A percentile compares a stretch with the other conserved stretches of the same genome.
phyloP scores from a whole-genome alignment of 2,797 vertebrate genomes.

The Catostomus latipinnis region DNA sequence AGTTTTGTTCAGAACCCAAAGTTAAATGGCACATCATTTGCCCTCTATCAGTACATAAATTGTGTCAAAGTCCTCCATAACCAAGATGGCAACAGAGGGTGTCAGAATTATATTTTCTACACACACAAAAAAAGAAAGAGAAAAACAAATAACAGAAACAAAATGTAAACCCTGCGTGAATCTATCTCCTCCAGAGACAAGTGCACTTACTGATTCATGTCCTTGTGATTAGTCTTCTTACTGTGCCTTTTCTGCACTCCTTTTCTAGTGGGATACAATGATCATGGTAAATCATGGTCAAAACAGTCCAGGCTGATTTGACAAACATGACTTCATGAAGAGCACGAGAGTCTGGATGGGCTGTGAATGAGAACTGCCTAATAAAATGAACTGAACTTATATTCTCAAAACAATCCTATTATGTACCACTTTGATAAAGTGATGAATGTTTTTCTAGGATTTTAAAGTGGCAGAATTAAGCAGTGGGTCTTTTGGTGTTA shows the following conservation, averaged over 20 bases:
- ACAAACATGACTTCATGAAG: not conserved
- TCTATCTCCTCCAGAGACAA: conserved; percentile 52
- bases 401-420: not conserved
- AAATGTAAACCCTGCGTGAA: conserved; percentile 25
- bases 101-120: conserved; percentile 1
- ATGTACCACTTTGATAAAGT: conserved; percentile 9
- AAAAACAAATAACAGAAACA: not conserved
- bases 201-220: conserved; percentile 55
- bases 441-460: not conserved
- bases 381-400: not conserved
- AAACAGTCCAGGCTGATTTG: not conserved
- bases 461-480: not conserved
- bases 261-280: not conserved
- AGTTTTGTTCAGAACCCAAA: conserved; percentile 11
- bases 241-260: not conserved
- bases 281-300: not conserved
- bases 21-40: conserved; percentile 16
- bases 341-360: not conserved
- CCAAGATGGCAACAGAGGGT: not conserved
- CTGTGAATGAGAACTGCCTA: conserved; percentile 3
- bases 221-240: not conserved
- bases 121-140: not conserved
- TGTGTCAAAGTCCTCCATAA: not conserved
- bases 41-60: conserved; percentile 25
- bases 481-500: not conserved